Percentiles rank a stretch among this genome's conserved stretches.
phyloP scores from a whole-genome alignment of 1,140 invertebrate species.

The Macrobrachium rosenbergii region DNA sequence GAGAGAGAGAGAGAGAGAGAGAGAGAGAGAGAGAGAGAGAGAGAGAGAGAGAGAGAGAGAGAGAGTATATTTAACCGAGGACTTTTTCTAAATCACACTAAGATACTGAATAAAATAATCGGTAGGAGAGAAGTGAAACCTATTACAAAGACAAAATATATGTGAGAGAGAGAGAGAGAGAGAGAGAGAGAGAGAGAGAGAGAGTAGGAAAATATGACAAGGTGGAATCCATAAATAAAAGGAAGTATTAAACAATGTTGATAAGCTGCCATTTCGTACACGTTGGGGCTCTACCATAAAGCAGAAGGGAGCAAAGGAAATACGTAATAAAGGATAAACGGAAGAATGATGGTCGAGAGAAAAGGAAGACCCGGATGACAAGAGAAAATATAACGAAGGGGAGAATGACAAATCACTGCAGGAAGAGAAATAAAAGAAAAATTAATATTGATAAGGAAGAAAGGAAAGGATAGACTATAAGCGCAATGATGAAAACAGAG shows the following conservation, averaged over 20 bases:
- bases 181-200: too few relatives aligned
- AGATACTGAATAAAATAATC: too few relatives aligned
- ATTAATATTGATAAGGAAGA: background rate
- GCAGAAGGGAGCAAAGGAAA: background rate
- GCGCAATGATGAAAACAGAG: background rate
- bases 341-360: background rate
- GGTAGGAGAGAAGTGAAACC: too few relatives aligned
- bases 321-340: background rate
- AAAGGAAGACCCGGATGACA: background rate
- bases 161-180: too few relatives aligned
- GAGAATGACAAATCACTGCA: background rate
- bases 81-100: too few relatives aligned
- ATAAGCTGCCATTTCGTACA: too few relatives aligned
- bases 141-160: too few relatives aligned
- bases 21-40: background rate
- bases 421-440: background rate
- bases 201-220: too few relatives aligned
- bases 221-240: too few relatives aligned
- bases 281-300: too few relatives aligned
- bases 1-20: background rate
- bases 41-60: background rate
- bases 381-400: background rate
- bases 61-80: too few relatives aligned
- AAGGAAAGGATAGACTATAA: background rate
- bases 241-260: too few relatives aligned